A percentile compares a stretch with the other conserved stretches of the same genome.
These are phyloP conservation scores for Augiades crinisus DNA, from an alignment of 2,888 invertebrate genomes.

Conservation along the genomic window DNA sequence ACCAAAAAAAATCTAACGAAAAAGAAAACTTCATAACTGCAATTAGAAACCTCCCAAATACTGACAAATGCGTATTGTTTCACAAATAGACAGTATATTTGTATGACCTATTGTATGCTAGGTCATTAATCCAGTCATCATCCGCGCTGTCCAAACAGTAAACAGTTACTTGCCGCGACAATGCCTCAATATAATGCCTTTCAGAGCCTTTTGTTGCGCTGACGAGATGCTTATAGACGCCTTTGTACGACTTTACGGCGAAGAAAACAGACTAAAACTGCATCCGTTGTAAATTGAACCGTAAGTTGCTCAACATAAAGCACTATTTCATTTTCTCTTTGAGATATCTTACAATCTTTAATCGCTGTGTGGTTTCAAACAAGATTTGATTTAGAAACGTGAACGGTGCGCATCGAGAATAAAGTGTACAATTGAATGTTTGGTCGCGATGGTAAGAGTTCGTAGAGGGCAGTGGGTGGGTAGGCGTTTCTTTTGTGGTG, in stretches of 20 bases:
- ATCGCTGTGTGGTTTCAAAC: conserved; percentile 11
- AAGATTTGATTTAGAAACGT: conserved; percentile 10
- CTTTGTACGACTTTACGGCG: conserved; percentile 42
- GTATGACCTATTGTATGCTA: too few species aligned
- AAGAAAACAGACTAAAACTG: background rate
- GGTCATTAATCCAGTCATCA: conserved; percentile 65
- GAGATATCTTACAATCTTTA: conserved; percentile 24
- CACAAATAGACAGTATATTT: conserved; percentile 38
- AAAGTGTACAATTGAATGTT: conserved; percentile 41
- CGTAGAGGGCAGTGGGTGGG: conserved; percentile 53
- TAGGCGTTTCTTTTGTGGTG: conserved; percentile 67
- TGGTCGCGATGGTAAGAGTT: conserved; percentile 23
- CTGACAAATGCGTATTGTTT: conserved; percentile 24
- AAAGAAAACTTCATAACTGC: background rate
- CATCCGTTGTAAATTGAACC: conserved; percentile 5
- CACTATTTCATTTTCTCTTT: conserved; percentile 11
- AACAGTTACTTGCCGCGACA: conserved; percentile 59
- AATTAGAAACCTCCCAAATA: background rate
- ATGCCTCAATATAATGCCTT: conserved; percentile 51
- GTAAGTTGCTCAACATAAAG: conserved; percentile 12
- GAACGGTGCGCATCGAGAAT: conserved; percentile 29
- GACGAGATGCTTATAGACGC: conserved; percentile 52
- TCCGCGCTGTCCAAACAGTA: conserved; percentile 60
- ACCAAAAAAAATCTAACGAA: background rate
- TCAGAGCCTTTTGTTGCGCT: conserved; percentile 26